A percentile compares a stretch with the other conserved stretches of the same genome.
Evolutionary conservation across 2,113 vertebrate genomes (phyloP).

Genomic region (Campylomormyrus numenius): DNA sequence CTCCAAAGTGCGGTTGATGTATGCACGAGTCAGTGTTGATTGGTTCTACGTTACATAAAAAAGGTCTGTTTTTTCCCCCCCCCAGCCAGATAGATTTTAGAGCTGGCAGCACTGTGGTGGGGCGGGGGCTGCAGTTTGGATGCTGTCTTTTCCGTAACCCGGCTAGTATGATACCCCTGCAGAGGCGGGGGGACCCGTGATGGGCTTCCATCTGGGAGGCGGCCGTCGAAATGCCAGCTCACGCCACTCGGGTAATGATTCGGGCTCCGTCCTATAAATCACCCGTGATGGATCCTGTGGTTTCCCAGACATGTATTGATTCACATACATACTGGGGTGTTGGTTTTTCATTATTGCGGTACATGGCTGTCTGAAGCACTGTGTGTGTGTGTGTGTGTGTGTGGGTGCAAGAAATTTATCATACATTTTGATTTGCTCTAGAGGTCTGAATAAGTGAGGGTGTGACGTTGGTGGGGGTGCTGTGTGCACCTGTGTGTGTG

Average conservation of each 20-base stretch:
- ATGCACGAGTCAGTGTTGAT: neutral
- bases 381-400: neutral
- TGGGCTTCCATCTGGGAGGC: neutral
- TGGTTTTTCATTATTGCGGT: neutral
- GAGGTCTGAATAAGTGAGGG: neutral
- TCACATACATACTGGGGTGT: neutral
- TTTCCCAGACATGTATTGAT: neutral
- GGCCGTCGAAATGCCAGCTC: neutral
- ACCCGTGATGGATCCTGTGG: neutral
- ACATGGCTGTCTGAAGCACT: neutral
- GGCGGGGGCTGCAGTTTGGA: neutral
- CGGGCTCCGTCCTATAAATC: neutral
- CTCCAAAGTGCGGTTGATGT: neutral
- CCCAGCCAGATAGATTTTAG: neutral
- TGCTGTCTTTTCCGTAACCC: neutral
- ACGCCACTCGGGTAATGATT: neutral
- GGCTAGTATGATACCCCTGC: neutral
- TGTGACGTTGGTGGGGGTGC: neutral
- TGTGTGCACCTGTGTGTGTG: neutral
- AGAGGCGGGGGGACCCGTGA: neutral
- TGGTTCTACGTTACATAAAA: neutral
- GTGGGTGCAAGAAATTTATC: neutral
- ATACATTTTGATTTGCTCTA: neutral
- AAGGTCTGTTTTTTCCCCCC: neutral
- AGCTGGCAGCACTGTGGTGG: neutral